These are phyloP conservation scores for Hycleus phaleratus DNA, from an alignment of 1,140 invertebrate species.

Conservation along the genomic window DNA sequence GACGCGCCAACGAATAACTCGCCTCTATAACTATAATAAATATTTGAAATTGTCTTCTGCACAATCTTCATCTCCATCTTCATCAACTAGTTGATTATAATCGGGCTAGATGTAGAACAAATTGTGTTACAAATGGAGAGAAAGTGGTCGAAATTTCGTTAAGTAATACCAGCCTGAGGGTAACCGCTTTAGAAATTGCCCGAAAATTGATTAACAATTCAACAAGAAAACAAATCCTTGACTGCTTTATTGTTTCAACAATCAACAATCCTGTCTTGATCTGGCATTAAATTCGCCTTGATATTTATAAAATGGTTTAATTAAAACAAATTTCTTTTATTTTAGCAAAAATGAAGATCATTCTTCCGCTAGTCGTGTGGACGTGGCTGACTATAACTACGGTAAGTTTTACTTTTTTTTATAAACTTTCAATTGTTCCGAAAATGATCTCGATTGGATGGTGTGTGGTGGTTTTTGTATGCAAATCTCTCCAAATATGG, in stretches of 20 bases:
- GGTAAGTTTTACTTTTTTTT: conserved; percentile 40
- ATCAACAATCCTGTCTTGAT: too few relatives aligned
- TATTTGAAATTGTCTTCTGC: neutral
- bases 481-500: too few relatives aligned
- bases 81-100: too few relatives aligned
- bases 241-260: neutral
- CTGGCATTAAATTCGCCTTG: neutral
- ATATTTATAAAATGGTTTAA: neutral
- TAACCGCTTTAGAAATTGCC: too few relatives aligned
- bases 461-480: too few relatives aligned
- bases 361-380: conserved; percentile 63
- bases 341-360: conserved; percentile 66
- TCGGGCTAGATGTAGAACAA: too few relatives aligned
- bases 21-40: neutral
- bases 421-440: neutral
- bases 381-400: conserved; percentile 48
- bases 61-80: neutral
- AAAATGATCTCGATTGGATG: too few relatives aligned
- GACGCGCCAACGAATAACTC: too few relatives aligned
- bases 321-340: conserved; percentile 24
- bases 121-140: too few relatives aligned
- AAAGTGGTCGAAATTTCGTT: too few relatives aligned
- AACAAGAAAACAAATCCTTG: neutral
- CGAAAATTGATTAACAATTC: too few relatives aligned
- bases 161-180: too few relatives aligned